Evolutionary conservation across 1,140 invertebrate species (phyloP).

Genomic region (Laupala kohalensis): DNA sequence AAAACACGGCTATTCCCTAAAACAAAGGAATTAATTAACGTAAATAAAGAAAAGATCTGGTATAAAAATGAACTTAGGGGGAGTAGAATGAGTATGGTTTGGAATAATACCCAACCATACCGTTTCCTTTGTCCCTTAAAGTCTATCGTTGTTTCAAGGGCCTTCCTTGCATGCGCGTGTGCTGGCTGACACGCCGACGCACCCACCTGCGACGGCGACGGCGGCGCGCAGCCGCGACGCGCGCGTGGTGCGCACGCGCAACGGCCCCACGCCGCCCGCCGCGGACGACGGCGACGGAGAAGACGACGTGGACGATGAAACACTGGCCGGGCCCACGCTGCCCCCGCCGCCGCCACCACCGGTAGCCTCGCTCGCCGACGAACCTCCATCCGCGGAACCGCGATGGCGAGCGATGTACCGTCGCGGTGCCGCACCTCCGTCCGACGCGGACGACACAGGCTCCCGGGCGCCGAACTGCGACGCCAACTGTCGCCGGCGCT

Average conservation of each 20-base stretch:
- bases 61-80: too few relatives aligned
- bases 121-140: background rate
- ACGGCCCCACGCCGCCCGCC: too few relatives aligned
- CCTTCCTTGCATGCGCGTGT: background rate
- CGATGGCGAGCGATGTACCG: constrained; percentile 1
- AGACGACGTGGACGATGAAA: too few relatives aligned
- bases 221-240: constrained; percentile 20
- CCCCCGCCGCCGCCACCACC: background rate
- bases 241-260: constrained; percentile 19
- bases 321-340: too few relatives aligned
- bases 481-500: constrained; percentile 43
- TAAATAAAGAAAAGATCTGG: too few relatives aligned
- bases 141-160: background rate
- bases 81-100: too few relatives aligned
- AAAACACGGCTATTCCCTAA: too few relatives aligned
- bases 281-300: too few relatives aligned
- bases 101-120: too few relatives aligned
- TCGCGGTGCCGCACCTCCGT: background rate
- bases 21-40: too few relatives aligned
- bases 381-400: background rate
- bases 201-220: constrained; percentile 4
- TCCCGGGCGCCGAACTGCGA: constrained; percentile 24
- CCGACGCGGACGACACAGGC: too few relatives aligned
- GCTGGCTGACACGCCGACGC: background rate
- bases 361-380: background rate